phyloP scores from a whole-genome alignment of 2,888 invertebrate species.

The Cenopis cana region DNA sequence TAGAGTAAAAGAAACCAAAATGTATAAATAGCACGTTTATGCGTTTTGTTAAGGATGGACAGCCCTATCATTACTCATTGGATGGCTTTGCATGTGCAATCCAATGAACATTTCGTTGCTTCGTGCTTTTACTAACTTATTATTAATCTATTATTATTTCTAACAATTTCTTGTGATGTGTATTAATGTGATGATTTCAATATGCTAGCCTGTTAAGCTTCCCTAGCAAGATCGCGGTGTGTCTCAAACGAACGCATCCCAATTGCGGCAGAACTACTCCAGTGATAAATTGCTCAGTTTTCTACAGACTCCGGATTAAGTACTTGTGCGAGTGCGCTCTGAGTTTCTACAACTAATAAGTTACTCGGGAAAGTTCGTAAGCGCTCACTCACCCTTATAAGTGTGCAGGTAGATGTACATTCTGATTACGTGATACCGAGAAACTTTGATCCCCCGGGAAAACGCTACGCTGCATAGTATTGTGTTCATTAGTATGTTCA shows the following conservation, averaged over 20 bases:
- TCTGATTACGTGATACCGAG: conserved; percentile 7
- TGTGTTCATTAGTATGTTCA: neutral
- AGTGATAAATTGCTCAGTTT: conserved; percentile 40
- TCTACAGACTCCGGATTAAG: conserved; percentile 30
- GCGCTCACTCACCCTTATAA: neutral
- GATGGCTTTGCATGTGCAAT: too few relatives aligned
- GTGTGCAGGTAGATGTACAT: neutral
- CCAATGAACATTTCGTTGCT: too few relatives aligned
- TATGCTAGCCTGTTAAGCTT: neutral
- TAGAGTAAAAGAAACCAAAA: too few relatives aligned
- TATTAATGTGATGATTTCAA: too few relatives aligned
- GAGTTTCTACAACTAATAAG: conserved; percentile 23
- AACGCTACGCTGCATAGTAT: neutral
- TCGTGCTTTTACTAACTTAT: too few relatives aligned
- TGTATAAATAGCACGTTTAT: too few relatives aligned
- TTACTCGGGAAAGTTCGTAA: conserved; percentile 13
- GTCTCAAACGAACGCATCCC: conserved; percentile 26
- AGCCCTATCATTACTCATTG: too few relatives aligned
- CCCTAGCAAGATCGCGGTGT: neutral
- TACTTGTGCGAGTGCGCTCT: conserved; percentile 4
- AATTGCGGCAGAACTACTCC: conserved; percentile 24
- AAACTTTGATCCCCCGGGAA: conserved; percentile 17
- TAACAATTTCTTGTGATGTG: too few relatives aligned
- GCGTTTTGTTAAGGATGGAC: too few relatives aligned
- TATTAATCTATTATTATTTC: too few relatives aligned